Percentiles rank a stretch among this genome's conserved stretches.
phyloP scores from a whole-genome alignment of 35 echinoderm and acorn worm genomes.

The Hemicentrotus pulcherrimus region DNA sequence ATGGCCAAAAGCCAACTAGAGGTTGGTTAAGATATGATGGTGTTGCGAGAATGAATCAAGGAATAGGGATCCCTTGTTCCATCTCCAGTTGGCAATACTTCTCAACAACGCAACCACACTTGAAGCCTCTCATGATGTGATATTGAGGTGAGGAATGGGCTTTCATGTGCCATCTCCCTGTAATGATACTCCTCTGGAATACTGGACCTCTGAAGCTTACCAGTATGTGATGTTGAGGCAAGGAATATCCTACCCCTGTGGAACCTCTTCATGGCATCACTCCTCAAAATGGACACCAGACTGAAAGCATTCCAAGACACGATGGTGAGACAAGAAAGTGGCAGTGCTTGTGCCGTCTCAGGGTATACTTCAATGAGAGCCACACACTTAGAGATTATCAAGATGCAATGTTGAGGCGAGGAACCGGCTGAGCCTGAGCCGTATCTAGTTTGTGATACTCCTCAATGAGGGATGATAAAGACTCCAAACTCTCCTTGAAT shows the following conservation, averaged over 20 bases:
- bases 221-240: no score
- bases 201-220: no score
- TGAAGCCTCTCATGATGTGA: constrained; percentile 44
- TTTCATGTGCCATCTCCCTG: constrained; percentile 66
- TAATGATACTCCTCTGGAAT: constrained; percentile 63
- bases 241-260: not conserved
- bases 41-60: no score
- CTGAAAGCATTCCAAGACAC: no score
- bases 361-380: no score
- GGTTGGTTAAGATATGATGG: no score
- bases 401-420: constrained; percentile 63
- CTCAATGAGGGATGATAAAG: constrained; percentile 68
- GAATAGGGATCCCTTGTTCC: not conserved
- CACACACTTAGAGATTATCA: not conserved
- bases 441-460: constrained; percentile 85
- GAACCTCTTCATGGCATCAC: not conserved
- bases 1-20: no score
- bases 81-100: not conserved
- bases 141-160: constrained; percentile 55
- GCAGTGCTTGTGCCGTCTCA: no score
- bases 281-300: no score
- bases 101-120: not conserved
- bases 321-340: no score
- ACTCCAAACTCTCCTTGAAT: constrained; percentile 88
- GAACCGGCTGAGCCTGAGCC: constrained; percentile 55